phyloP scores from a whole-genome alignment of 2,888 invertebrate species.

The Dusona sp. region DNA sequence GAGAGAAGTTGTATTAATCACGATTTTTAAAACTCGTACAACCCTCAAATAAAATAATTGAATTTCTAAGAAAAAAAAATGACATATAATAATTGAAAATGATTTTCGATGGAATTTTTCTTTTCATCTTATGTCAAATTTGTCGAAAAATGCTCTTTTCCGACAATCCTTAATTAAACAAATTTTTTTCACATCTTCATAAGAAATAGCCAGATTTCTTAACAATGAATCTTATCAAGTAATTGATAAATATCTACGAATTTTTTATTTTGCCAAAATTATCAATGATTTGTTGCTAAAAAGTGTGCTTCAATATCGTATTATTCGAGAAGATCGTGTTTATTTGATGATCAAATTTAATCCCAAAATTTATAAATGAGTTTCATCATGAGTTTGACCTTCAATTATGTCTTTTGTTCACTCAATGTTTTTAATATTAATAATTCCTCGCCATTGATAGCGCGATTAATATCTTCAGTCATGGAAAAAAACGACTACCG shows the following conservation, averaged over 20 bases:
- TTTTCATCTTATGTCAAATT: background rate
- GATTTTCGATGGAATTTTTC: background rate
- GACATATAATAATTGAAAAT: background rate
- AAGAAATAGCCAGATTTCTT: background rate
- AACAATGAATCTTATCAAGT: background rate
- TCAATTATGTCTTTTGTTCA: background rate
- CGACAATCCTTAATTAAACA: background rate
- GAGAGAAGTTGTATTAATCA: constrained; percentile 2
- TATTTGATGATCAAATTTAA: background rate
- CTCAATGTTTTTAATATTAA: background rate
- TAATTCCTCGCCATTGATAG: constrained; percentile 24
- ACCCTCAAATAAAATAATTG: background rate
- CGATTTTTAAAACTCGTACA: constrained; percentile 4
- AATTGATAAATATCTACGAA: background rate
- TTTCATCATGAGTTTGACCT: background rate
- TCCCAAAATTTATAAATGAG: background rate
- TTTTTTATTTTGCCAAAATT: background rate
- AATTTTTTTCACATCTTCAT: background rate
- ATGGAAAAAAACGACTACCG: constrained; percentile 52
- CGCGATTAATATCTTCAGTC: constrained; percentile 2
- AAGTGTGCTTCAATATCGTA: background rate
- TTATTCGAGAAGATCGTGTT: background rate
- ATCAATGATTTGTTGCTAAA: background rate
- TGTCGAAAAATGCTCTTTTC: background rate
- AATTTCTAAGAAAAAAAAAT: background rate